Conservation (phyloP, 2,113 vertebrate species). For the Galemys pyrenaicus region DNA sequence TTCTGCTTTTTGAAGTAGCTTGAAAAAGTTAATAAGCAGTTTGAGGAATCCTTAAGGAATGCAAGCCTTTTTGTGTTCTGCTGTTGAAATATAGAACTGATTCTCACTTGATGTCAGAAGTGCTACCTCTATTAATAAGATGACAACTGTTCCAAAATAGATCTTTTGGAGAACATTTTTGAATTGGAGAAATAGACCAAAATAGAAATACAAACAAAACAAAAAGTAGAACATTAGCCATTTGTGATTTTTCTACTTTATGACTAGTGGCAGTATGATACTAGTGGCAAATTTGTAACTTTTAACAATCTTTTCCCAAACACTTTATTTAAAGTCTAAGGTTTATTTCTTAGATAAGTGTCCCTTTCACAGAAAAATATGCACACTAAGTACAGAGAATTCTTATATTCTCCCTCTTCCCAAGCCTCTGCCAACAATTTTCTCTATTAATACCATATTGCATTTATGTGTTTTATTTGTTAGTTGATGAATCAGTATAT, state of each 20-base stretch:
- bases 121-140: conserved; percentile 74
- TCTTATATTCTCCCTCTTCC: not conserved
- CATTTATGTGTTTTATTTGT: not conserved
- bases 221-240: conserved; percentile 45
- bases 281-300: not conserved
- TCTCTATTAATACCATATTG: not conserved
- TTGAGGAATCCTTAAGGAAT: conserved; percentile 61
- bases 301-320: not conserved
- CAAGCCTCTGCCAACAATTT: not conserved
- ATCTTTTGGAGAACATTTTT: conserved; percentile 57
- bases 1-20: conserved; percentile 50
- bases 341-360: conserved; percentile 3
- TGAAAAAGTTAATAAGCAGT: conserved; percentile 65
- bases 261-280: not conserved
- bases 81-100: conserved; percentile 64
- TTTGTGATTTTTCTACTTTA: conserved; percentile 40
- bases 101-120: conserved; percentile 75
- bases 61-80: conserved; percentile 39
- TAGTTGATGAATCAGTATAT: not conserved
- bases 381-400: not conserved
- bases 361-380: not conserved
- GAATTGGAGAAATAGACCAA: conserved; percentile 44
- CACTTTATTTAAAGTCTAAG: not conserved
- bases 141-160: conserved; percentile 71
- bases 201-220: conserved; percentile 66